phyloP scores from a whole-genome alignment of 2,888 invertebrate species.

The Sialis lutaria region DNA sequence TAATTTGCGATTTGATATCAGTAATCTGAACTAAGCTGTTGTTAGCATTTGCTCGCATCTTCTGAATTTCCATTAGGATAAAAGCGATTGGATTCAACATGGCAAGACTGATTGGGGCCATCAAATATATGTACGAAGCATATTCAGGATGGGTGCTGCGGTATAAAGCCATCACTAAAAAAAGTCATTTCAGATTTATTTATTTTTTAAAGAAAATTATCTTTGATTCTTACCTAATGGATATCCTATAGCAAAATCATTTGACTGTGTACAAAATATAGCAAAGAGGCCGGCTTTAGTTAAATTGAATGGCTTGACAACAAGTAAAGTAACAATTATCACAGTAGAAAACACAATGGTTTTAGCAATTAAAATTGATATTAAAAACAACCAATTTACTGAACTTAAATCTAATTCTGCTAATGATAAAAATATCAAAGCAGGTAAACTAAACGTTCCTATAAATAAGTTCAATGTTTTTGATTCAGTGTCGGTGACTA shows the following conservation, averaged over 20 bases:
- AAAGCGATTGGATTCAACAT: slow-evolving; percentile 87
- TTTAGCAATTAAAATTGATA: slow-evolving; percentile 72
- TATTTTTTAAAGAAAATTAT: slow-evolving; percentile 1
- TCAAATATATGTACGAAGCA: slow-evolving; percentile 74
- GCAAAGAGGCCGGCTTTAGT: slow-evolving; percentile 81
- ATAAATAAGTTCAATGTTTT: slow-evolving; percentile 86
- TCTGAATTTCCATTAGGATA: slow-evolving; percentile 62
- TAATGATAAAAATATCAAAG: slow-evolving; percentile 78
- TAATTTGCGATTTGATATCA: slow-evolving; percentile 9
- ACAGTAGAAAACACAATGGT: slow-evolving; percentile 69
- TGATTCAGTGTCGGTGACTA: slow-evolving; percentile 67
- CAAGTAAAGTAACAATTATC: slow-evolving; percentile 54
- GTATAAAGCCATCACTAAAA: slow-evolving; percentile 71
- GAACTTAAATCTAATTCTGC: slow-evolving; percentile 65
- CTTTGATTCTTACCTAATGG: slow-evolving; percentile 62
- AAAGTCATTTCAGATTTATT: not conserved
- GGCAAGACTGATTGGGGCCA: slow-evolving; percentile 87
- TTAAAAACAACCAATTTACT: slow-evolving; percentile 85
- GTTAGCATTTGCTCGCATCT: slow-evolving; percentile 2
- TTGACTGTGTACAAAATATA: slow-evolving; percentile 91
- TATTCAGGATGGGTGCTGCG: slow-evolving; percentile 74
- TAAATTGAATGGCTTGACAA: slow-evolving; percentile 63
- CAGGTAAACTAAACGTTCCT: slow-evolving; percentile 83
- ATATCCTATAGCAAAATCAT: slow-evolving; percentile 93
- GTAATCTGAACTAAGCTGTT: not conserved